Conservation (phyloP, 2,797 vertebrate species). For the Ceryle rudis region DNA sequence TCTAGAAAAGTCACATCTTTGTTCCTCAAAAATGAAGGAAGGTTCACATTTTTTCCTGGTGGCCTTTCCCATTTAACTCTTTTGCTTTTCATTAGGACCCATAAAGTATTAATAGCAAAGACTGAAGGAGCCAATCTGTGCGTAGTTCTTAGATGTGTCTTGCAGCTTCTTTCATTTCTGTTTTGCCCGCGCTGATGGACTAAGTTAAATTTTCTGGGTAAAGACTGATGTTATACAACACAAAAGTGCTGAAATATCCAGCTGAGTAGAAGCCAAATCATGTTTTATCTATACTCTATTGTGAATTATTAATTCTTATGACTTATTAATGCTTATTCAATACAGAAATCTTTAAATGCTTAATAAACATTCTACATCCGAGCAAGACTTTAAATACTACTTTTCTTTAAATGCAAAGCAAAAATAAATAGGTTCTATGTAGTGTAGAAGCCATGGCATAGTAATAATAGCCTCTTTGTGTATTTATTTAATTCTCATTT, state of each 20-base stretch:
- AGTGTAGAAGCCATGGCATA: background rate
- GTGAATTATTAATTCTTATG: constrained; percentile 48
- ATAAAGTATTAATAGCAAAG: background rate
- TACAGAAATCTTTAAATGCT: background rate
- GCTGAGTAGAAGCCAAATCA: background rate
- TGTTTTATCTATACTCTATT: background rate
- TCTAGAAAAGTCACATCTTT: background rate
- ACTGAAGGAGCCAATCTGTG: background rate
- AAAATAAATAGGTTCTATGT: background rate
- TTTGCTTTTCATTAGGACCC: background rate
- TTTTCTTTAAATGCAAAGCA: background rate
- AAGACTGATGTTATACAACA: background rate
- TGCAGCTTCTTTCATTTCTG: background rate
- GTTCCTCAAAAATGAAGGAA: background rate
- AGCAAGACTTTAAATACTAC: background rate
- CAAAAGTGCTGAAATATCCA: background rate
- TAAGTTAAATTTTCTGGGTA: background rate
- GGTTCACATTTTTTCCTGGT: background rate
- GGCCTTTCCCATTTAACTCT: background rate
- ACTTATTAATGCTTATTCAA: constrained; percentile 3
- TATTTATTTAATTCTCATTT: background rate
- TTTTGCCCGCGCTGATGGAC: background rate
- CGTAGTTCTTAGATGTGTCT: background rate
- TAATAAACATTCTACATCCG: background rate
- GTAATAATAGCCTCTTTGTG: background rate